Percentiles rank a stretch among this genome's conserved stretches.
Evolutionary conservation across 2,888 invertebrate species (phyloP).

Genomic region (Eupsilia transversa): DNA sequence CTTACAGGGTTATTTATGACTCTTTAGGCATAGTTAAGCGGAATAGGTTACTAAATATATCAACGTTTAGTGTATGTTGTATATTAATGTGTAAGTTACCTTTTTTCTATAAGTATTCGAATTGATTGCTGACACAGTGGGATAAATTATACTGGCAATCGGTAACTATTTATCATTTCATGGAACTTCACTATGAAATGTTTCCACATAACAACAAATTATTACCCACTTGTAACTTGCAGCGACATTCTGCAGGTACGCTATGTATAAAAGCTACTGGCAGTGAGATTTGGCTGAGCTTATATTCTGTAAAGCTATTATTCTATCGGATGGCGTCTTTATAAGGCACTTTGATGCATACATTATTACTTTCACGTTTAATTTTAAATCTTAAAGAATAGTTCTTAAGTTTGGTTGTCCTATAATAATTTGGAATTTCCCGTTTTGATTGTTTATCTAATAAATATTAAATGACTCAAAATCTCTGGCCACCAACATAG

Average conservation of each 20-base stretch:
- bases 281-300: background rate
- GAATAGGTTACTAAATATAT: no score
- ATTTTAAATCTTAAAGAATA: background rate
- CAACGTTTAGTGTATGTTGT: no score
- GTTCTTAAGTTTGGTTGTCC: background rate
- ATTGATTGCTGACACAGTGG: background rate
- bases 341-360: slow-evolving; percentile 7
- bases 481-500: background rate
- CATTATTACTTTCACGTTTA: background rate
- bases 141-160: background rate
- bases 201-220: background rate
- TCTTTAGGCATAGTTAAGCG: no score
- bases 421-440: background rate
- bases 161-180: background rate
- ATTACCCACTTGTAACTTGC: background rate
- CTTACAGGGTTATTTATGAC: no score
- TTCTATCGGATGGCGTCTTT: background rate
- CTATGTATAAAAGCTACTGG: background rate
- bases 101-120: background rate
- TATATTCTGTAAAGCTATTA: background rate
- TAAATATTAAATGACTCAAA: background rate
- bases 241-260: background rate
- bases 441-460: background rate
- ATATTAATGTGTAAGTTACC: no score
- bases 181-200: background rate